These are phyloP conservation scores for Thaleichthys pacificus DNA, from an alignment of 2,797 vertebrate genomes.

Conservation along the genomic window DNA sequence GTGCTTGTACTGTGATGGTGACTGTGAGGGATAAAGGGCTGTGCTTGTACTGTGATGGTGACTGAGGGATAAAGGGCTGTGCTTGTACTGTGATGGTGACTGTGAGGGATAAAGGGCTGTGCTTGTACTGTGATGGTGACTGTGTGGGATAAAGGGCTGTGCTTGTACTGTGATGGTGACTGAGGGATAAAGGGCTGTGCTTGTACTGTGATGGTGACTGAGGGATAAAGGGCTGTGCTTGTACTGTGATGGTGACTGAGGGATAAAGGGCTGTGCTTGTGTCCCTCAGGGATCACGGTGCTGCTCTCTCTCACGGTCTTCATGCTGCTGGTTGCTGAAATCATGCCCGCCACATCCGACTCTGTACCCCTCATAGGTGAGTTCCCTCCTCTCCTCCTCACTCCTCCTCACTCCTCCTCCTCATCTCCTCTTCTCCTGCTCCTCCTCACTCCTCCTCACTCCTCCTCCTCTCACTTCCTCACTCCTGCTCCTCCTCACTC, in stretches of 20 bases:
- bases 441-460: not conserved
- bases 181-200: no score
- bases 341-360: conserved; percentile 93
- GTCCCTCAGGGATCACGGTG: conserved; percentile 87
- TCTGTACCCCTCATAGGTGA: conserved; percentile 92
- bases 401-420: not conserved
- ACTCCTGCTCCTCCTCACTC: not conserved
- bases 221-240: no score
- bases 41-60: no score
- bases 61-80: not conserved
- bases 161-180: no score
- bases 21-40: no score
- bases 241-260: no score
- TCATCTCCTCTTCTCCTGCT: not conserved
- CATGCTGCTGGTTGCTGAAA: conserved; percentile 93
- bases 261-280: not conserved
- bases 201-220: no score
- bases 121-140: no score
- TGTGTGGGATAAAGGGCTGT: no score
- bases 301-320: conserved; percentile 93
- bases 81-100: no score
- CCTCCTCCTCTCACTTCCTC: not conserved
- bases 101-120: no score
- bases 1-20: no score
- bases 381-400: conserved; percentile 16